These are phyloP conservation scores for Amyelois transitella DNA, from an alignment of 1,140 invertebrate genomes.

Conservation along the genomic window DNA sequence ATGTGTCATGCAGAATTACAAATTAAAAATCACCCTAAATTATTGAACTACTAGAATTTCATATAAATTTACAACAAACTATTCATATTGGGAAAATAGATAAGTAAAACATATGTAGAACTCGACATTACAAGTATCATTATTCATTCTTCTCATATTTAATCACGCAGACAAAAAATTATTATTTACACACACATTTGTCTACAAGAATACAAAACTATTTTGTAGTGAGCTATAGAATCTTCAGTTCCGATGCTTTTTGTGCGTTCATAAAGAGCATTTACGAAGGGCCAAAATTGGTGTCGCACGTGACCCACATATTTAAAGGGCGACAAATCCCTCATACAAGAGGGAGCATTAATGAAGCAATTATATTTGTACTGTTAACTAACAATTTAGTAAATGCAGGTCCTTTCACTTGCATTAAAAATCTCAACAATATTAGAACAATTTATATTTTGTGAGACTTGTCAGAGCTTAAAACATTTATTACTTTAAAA, in stretches of 20 bases:
- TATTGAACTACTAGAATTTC: neutral
- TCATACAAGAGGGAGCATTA: conserved; percentile 1
- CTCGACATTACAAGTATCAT: too few relatives aligned
- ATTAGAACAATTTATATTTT: neutral
- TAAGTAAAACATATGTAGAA: too few relatives aligned
- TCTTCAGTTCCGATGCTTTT: neutral
- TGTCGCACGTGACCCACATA: conserved; percentile 24
- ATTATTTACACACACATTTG: too few relatives aligned
- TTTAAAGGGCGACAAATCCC: conserved; percentile 12
- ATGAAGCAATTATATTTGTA: conserved; percentile 7
- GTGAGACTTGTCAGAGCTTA: too few relatives aligned
- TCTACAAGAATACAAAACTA: neutral
- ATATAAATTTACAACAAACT: too few relatives aligned
- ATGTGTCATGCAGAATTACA: neutral
- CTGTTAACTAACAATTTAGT: neutral
- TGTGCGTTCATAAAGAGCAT: neutral
- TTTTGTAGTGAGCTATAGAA: too few relatives aligned
- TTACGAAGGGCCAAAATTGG: conserved; percentile 11
- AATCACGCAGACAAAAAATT: neutral
- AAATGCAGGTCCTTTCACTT: neutral
- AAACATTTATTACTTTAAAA: too few relatives aligned
- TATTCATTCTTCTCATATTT: neutral
- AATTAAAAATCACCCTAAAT: neutral
- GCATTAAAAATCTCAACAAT: neutral
- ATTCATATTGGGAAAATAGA: too few relatives aligned